phyloP scores from a whole-genome alignment of 2,888 invertebrate species.

The Acanthacorydalis orientalis region DNA sequence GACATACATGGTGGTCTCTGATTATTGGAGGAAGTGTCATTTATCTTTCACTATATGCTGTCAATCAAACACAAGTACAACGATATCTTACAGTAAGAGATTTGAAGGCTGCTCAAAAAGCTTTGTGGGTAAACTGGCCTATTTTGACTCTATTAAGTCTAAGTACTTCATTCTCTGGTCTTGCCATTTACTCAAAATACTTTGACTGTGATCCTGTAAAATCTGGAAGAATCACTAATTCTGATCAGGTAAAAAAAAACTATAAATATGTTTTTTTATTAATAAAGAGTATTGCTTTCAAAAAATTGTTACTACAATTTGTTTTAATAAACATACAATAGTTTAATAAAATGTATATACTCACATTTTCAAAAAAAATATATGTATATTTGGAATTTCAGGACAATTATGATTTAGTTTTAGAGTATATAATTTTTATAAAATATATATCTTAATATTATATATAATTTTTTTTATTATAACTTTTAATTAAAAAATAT shows the following conservation, averaged over 20 bases:
- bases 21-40: slow-evolving; percentile 67
- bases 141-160: slow-evolving; percentile 57
- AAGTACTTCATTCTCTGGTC: slow-evolving; percentile 49
- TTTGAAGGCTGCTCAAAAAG: slow-evolving; percentile 48
- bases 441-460: neutral
- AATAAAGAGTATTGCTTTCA: neutral
- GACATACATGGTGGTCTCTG: slow-evolving; percentile 72
- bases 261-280: too few relatives aligned
- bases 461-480: neutral
- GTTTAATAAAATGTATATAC: too few relatives aligned
- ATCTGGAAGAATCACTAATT: slow-evolving; percentile 38
- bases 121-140: slow-evolving; percentile 70
- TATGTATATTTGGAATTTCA: too few relatives aligned
- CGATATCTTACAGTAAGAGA: slow-evolving; percentile 53
- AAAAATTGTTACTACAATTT: neutral
- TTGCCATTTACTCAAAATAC: slow-evolving; percentile 75
- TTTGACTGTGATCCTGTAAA: slow-evolving; percentile 62
- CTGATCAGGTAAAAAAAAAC: slow-evolving; percentile 51
- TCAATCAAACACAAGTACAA: slow-evolving; percentile 75
- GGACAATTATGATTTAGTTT: neutral
- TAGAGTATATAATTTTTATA: neutral
- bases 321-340: neutral
- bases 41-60: slow-evolving; percentile 67
- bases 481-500: too few relatives aligned
- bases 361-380: too few relatives aligned